Base-by-base conservation (phyloP, 2,113 vertebrate genomes). In the Stictonetta naevosa region DNA sequence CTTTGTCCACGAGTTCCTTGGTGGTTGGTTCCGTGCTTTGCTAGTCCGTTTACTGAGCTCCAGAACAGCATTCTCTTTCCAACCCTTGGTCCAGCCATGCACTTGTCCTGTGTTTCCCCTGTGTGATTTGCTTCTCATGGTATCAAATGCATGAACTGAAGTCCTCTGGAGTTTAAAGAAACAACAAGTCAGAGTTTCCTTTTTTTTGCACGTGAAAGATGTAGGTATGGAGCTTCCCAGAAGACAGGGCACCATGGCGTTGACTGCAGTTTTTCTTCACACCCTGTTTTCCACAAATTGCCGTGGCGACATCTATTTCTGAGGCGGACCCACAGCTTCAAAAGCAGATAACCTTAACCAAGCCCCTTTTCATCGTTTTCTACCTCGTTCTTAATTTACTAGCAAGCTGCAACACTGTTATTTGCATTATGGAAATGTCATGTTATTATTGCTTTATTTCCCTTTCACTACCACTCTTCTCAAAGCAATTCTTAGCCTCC, bases 131-230 rank as follows among this genome's bases (percentile, higher is more conserved):
- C 40, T 85, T 42, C 33, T 86, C 26, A 16, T 38, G n/a, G 50
- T 85, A 1, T 92, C 14, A 38, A 58, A 0, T 66, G 34, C 67
- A 34, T 2, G 17, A 78, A 81, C 36, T 4, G 0, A 60, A 76
- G n/a, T 87, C 36, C 66, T 76, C 68, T 56, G 26, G 52, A 52
- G n/a, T 92, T 81, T 81, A 14, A 53, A 82, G 74, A 85, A n/a
- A 36, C 25, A 82, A 28, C 28, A 63, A 34, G 15, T 92, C 71
- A 78, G 29, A 62, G 8, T 31, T 83, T 77, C 23, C 86, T 77
- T n/a, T 56, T 56, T 31, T 82, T 66, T 69, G 16, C 21, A 86
- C n/a, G 11, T 38, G 29, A 31, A 82, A 55, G 78, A 31, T 16
- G 1, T 38, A 73, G 0, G 0, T 50, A 21, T 2, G 7, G n/a